Conservation (phyloP, 2,797 vertebrate species). For the Apodemus agrarius region DNA sequence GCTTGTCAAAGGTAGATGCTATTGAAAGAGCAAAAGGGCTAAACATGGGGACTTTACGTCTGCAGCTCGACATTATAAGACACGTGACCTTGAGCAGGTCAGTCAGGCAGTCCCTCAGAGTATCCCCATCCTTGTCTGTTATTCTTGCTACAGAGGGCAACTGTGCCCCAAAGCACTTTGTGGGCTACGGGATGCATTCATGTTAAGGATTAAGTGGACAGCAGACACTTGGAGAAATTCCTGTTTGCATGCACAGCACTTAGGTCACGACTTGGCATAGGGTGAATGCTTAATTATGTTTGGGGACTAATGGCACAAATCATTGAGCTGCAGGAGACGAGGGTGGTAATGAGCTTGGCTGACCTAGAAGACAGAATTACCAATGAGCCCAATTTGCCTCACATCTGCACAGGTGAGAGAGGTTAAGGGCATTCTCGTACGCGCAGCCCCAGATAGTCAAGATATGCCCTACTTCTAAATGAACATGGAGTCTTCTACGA, state of each 20-base stretch:
- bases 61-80: background rate
- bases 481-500: background rate
- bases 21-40: background rate
- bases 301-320: conserved; percentile 1
- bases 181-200: background rate
- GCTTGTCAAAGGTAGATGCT: background rate
- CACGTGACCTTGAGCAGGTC: background rate
- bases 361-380: background rate
- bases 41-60: background rate
- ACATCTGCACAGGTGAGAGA: conserved; percentile 33
- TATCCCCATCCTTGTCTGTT: background rate
- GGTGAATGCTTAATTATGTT: background rate
- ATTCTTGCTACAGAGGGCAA: background rate
- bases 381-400: background rate
- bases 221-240: background rate
- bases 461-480: background rate
- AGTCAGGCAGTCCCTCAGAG: too few relatives aligned
- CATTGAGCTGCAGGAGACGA: background rate
- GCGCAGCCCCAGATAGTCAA: background rate
- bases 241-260: background rate
- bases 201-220: background rate
- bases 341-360: background rate
- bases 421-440: background rate
- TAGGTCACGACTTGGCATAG: background rate
- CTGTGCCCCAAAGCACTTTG: background rate